Percentiles rank a stretch among this genome's conserved stretches.
Evolutionary conservation across 64 coral and sea anemone species (phyloP).

Genomic region (Porites lutea): DNA sequence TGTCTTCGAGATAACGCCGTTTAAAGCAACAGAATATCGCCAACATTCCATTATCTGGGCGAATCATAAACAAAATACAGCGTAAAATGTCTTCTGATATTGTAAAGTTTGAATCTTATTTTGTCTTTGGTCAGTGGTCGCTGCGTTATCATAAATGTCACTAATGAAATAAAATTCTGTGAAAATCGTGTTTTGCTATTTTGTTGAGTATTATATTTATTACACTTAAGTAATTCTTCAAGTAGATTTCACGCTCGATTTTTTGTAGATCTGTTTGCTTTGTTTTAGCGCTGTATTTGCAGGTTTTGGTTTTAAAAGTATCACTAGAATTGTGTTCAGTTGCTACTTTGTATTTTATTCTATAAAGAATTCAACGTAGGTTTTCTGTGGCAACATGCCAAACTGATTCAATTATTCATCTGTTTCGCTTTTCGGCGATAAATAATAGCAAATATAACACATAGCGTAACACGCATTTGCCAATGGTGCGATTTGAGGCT

Average conservation of each 20-base stretch:
- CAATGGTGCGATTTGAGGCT: not conserved
- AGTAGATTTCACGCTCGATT: not conserved
- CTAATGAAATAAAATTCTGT: constrained; percentile 3
- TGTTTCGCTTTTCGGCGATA: not conserved
- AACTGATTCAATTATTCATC: constrained; percentile 24
- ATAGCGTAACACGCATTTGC: not conserved
- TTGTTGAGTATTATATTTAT: not conserved
- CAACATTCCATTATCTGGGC: not conserved
- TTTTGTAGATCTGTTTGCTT: not conserved
- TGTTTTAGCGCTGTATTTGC: not conserved
- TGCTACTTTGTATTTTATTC: not conserved
- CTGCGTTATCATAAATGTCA: not conserved
- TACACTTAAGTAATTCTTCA: not conserved
- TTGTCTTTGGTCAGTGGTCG: not conserved
- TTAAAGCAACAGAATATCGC: not conserved
- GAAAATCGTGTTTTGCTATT: not conserved
- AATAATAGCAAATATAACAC: constrained; percentile 1
- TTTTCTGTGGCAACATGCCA: constrained; percentile 25
- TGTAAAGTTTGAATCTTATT: not conserved
- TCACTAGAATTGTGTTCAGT: not conserved
- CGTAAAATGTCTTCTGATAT: not conserved
- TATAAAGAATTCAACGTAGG: not conserved
- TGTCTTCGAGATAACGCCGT: not conserved
- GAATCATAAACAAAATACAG: not conserved
- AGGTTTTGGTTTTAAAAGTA: not conserved